Evolutionary conservation across 2,113 vertebrate genomes (phyloP), one percentile per base, ranked within the genome.

Genomic region (Lanius ludovicianus): DNA sequence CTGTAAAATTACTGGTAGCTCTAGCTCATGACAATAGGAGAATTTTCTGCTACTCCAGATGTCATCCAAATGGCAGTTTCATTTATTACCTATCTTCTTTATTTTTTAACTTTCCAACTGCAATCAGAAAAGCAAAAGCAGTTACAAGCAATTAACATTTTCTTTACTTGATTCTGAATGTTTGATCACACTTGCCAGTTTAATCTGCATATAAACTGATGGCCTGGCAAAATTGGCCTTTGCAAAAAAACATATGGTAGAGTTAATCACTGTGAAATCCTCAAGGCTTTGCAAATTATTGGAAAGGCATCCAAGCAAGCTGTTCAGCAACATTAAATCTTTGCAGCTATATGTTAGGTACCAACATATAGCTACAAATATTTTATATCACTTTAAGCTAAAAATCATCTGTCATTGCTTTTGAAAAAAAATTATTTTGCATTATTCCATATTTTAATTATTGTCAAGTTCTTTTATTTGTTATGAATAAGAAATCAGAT

Each of bases 261-360:
- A 23, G 22, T 88, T 94, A 91, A 84, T 84, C 82, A 63, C 79
- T 77, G 42, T 74, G 79, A 91, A 91, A 87, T 95, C 35, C 3
- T 91, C 30, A 62, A 62, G 47, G 85, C 35, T 89, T 91, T 83
- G 15, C 21, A 85, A 64, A 83, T 80, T 65, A 28, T 62, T 80
- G 85, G 55, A 93, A 95, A 93, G 15, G 33, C 82, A 77, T 85
- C 55, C 55, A 74, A 93, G 71, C 67, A 77, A 93, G 71, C 82
- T 93, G 71, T 50, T 91, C 10, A 6, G 35, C 18, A 83, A 19
- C 46, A 52, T 53, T 71, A 69, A 80, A 73, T 83, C 55, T 68
- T 79, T 76, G 47, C 78, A 87, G 35, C 39, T 93, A 10, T 52
- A 31, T 67, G 22, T 25, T 63, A 83, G 24, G 33, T 35, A 63